phyloP scores from a whole-genome alignment of 2,888 invertebrate species.

The Troilus luridus region DNA sequence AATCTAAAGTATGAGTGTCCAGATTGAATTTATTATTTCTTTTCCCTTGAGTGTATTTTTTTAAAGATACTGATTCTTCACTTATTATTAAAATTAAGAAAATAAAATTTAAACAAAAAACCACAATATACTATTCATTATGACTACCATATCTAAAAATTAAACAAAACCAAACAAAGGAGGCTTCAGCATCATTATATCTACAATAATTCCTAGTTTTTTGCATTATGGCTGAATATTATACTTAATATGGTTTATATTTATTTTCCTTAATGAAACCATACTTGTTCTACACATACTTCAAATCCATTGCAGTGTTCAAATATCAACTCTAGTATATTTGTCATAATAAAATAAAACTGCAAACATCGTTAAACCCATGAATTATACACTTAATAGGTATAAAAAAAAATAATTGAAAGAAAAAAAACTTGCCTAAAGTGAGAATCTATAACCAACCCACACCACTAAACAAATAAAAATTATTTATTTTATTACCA shows the following conservation, averaged over 20 bases:
- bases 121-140: constrained; percentile 26
- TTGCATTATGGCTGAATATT: not conserved
- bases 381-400: not conserved
- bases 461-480: constrained; percentile 43
- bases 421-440: not conserved
- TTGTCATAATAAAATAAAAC: constrained; percentile 1
- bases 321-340: constrained; percentile 3
- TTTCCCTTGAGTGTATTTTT: constrained; percentile 31
- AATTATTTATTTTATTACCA: constrained; percentile 36
- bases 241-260: not conserved
- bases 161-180: not conserved
- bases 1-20: not conserved
- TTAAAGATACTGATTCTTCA: not conserved
- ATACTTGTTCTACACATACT: not conserved
- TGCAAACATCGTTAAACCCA: not conserved
- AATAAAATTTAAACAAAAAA: not conserved
- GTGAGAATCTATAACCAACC: constrained; percentile 34
- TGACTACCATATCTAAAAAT: constrained; percentile 21
- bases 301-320: constrained; percentile 29
- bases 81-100: not conserved
- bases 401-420: not conserved
- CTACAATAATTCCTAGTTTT: not conserved
- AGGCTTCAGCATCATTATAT: constrained; percentile 54
- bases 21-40: not conserved
- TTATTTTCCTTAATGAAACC: not conserved